Base-by-base conservation (phyloP, 2,888 invertebrate species). In the Nomada hirtipes region DNA sequence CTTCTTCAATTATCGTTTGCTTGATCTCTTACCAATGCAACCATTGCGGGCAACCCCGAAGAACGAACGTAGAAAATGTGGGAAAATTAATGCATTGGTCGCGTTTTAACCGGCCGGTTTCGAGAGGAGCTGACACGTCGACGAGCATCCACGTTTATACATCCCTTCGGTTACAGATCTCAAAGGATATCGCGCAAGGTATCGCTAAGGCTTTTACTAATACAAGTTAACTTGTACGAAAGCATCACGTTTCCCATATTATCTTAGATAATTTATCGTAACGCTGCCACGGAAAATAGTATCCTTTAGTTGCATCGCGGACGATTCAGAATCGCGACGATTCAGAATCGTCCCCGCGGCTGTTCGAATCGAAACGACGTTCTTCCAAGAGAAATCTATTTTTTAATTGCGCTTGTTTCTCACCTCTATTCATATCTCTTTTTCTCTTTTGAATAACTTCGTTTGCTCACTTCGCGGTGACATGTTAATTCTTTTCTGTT, bases 201-300 rank as follows among this genome's bases (percentile, higher is more conserved):
- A 74, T 78, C 80, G 67, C 65, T 36, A 71, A 67, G 23, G 53
- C 70, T 82, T 82, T 75, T 61, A 59, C 53, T 29, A 23, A 69
- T 69, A 57, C 73, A 64, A 73, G 73, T 20, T 47, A 64, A 69
- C 64, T 79, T 79, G 81, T 73, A 79, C 11, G 42, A 68, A 42
- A 73, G 68, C 64, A 50, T 68, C 53, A 59, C 72, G 67, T 80
- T 79, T 80, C 68, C 64, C 79, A 73, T 79, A 72, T 72, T 80
- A 57, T 80, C 79, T 80, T 79, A 73, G 80, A 68, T 72, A 79
- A 79, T 80, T 80, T 78, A 79, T 79, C 79, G 77, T 29, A 63
- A 63, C 67, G 10, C n/a, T 53, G 47, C 60, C 42, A 13, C 44
- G 47, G 52, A 20, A n/a, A 13, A 42, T 57, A 23, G 7, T 18